Percentiles rank a stretch among this genome's conserved stretches.
These are phyloP conservation scores for Perdita meconis DNA, from an alignment of 2,888 invertebrate species.

Conservation along the genomic window DNA sequence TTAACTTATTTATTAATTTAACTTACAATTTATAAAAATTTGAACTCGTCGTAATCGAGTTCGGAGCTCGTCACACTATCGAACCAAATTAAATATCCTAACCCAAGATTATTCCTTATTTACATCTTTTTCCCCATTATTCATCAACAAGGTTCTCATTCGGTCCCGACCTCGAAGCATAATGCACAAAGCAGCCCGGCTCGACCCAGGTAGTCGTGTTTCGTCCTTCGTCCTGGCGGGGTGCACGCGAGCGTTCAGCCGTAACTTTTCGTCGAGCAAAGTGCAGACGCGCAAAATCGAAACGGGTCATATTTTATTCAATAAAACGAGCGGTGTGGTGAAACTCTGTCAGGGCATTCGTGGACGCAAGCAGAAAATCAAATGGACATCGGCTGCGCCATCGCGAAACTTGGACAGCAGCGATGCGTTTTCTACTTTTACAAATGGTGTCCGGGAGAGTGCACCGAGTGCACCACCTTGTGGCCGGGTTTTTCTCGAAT, in stretches of 20 bases:
- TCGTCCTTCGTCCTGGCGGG: background rate
- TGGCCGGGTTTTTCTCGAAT: background rate
- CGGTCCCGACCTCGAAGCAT: background rate
- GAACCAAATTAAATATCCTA: too few species aligned
- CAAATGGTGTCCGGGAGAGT: background rate
- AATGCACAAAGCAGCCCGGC: background rate
- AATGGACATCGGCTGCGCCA: background rate
- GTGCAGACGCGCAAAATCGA: background rate
- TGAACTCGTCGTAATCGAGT: too few species aligned
- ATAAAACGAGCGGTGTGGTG: background rate
- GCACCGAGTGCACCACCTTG: background rate
- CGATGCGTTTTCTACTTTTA: background rate
- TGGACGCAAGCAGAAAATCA: background rate
- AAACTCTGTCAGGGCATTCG: background rate
- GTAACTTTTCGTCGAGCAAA: constrained; percentile 10
- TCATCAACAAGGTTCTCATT: background rate
- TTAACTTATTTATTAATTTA: too few species aligned
- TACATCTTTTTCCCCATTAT: too few species aligned
- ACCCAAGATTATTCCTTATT: too few species aligned
- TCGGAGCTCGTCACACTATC: too few species aligned
- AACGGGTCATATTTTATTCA: constrained; percentile 25
- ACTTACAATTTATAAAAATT: too few species aligned
- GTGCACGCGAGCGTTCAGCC: background rate
- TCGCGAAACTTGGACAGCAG: background rate
- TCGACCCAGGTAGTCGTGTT: background rate